A percentile compares a stretch with the other conserved stretches of the same genome.
Evolutionary conservation across 2,888 invertebrate genomes (phyloP).

Genomic region (Athalia cordata): DNA sequence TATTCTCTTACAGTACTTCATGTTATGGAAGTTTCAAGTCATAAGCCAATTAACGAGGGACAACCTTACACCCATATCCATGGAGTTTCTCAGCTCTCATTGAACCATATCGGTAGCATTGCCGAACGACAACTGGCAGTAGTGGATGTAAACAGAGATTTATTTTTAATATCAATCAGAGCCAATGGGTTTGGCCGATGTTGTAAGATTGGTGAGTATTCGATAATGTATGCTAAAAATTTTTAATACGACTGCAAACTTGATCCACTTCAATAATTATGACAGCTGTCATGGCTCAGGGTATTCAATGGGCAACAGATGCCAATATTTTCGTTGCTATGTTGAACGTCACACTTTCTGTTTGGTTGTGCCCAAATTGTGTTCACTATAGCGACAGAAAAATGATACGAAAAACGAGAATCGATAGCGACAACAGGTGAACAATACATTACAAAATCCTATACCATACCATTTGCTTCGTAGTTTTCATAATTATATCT

Average conservation of each 20-base stretch:
- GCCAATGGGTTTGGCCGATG: conserved; percentile 71
- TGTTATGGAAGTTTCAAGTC: conserved; percentile 87
- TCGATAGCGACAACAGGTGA: conserved; percentile 73
- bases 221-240: background rate
- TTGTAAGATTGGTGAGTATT: conserved; percentile 68
- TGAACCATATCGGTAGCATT: conserved; percentile 89
- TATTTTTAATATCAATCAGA: conserved; percentile 87
- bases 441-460: background rate
- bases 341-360: conserved; percentile 84
- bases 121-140: conserved; percentile 90
- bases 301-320: conserved; percentile 83
- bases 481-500: conserved; percentile 16
- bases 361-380: conserved; percentile 83
- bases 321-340: conserved; percentile 87
- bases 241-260: conserved; percentile 5
- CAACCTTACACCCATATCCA: conserved; percentile 85
- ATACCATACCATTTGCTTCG: background rate
- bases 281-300: conserved; percentile 80
- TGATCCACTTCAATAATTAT: conserved; percentile 17
- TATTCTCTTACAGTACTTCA: conserved; percentile 80
- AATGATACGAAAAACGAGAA: conserved; percentile 76
- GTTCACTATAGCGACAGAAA: conserved; percentile 77
- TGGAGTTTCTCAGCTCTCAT: conserved; percentile 86
- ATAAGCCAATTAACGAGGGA: conserved; percentile 84
- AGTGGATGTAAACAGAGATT: conserved; percentile 91